Evolutionary conservation across 2,113 vertebrate genomes (phyloP).

Genomic region (Laticauda colubrina): DNA sequence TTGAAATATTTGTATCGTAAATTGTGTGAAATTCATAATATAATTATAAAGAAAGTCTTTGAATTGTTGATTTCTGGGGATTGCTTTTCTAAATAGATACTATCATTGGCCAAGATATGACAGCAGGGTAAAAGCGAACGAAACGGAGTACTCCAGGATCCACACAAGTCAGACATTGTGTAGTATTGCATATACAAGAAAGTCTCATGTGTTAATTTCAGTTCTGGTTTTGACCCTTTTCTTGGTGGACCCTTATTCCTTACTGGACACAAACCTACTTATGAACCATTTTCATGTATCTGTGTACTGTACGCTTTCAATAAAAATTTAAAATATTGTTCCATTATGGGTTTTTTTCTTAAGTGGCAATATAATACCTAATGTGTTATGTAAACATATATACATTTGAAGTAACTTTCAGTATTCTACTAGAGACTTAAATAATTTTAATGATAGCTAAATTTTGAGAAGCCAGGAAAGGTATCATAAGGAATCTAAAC

Average conservation of each 20-base stretch:
- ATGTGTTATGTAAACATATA: background rate
- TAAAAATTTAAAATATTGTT: background rate
- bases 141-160: background rate
- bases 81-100: background rate
- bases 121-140: background rate
- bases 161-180: background rate
- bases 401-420: background rate
- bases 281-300: too few relatives aligned
- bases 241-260: background rate
- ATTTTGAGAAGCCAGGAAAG: background rate
- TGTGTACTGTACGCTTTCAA: background rate
- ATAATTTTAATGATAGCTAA: background rate
- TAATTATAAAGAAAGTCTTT: background rate
- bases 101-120: background rate
- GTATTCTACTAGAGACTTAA: background rate
- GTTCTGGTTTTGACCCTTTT: background rate
- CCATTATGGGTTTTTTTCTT: background rate
- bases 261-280: background rate
- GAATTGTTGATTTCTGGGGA: background rate
- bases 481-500: constrained; percentile 8
- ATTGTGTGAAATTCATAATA: too few relatives aligned
- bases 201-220: background rate
- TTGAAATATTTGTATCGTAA: background rate
- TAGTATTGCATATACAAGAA: background rate
- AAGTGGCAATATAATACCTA: background rate